Evolutionary conservation across 2,113 vertebrate species (phyloP).

Genomic region (Oncorhynchus kisutch): DNA sequence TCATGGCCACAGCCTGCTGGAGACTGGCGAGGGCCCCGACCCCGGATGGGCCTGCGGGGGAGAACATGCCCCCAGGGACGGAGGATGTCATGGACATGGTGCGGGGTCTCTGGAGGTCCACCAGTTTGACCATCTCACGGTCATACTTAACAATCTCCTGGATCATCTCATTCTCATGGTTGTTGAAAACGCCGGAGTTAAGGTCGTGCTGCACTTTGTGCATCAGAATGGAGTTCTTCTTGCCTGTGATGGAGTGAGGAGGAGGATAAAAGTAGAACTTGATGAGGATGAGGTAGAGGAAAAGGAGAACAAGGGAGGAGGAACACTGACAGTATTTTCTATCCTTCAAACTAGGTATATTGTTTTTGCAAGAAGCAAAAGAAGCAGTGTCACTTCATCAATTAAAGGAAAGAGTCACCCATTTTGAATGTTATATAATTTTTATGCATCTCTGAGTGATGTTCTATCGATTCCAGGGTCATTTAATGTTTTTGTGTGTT

Average conservation of each 20-base stretch:
- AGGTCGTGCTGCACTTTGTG: constrained; percentile 98
- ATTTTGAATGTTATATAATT: too few relatives aligned
- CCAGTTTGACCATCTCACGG: constrained; percentile 94
- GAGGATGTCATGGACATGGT: constrained; percentile 83
- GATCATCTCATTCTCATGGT: constrained; percentile 96
- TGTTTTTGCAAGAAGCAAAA: too few relatives aligned
- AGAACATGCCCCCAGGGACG: constrained; percentile 73
- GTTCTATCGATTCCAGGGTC: too few relatives aligned
- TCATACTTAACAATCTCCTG: constrained; percentile 99
- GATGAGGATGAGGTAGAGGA: constrained; percentile 4
- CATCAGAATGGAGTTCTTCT: constrained; percentile 94
- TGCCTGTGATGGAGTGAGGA: constrained; percentile 72
- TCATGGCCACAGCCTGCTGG: constrained; percentile 96
- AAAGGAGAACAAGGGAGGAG: constrained; percentile 9
- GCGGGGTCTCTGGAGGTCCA: constrained; percentile 84
- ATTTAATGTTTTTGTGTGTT: too few relatives aligned
- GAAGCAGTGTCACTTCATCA: too few relatives aligned
- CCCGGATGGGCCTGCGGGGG: constrained; percentile 75
- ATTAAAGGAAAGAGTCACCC: too few relatives aligned
- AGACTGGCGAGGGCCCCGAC: constrained; percentile 91
- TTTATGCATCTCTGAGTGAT: too few relatives aligned
- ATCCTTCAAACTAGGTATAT: background rate
- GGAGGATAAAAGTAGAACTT: constrained; percentile 14
- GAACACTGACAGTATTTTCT: constrained; percentile 33
- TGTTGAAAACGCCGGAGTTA: constrained; percentile 94